Conservation (phyloP, 2,797 vertebrate species). For the Hyperoplus immaculatus region DNA sequence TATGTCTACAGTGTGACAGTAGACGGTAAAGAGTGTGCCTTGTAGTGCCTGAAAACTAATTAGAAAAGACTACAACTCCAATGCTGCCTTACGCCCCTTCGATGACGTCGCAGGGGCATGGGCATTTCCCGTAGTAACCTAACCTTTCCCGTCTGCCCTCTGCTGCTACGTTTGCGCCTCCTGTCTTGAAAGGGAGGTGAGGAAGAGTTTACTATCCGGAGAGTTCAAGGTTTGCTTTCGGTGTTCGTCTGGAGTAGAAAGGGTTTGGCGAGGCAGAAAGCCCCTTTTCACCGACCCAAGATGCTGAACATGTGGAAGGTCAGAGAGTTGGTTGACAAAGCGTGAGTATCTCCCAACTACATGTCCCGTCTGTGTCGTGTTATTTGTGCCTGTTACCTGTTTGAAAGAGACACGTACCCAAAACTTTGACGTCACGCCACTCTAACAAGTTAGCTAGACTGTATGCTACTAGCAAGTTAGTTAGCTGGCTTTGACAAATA, state of each 20-base stretch:
- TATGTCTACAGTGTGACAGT: not conserved
- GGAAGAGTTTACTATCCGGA: slow-evolving; percentile 79
- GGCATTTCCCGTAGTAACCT: slow-evolving; percentile 78
- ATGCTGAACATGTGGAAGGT: slow-evolving; percentile 99
- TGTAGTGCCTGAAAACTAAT: not conserved
- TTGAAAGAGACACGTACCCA: slow-evolving; percentile 88
- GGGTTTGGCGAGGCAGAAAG: slow-evolving; percentile 78
- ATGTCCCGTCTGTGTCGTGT: slow-evolving; percentile 28
- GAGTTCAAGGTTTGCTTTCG: slow-evolving; percentile 82
- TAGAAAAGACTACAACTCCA: slow-evolving; percentile 71
- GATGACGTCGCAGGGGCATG: slow-evolving; percentile 74
- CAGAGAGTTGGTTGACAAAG: slow-evolving; percentile 97
- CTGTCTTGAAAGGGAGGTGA: slow-evolving; percentile 78
- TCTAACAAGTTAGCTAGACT: slow-evolving; percentile 73
- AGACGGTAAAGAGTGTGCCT: no score
- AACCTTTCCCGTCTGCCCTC: slow-evolving; percentile 70
- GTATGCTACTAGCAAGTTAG: slow-evolving; percentile 54
- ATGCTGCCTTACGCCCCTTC: slow-evolving; percentile 48
- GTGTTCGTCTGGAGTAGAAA: slow-evolving; percentile 70
- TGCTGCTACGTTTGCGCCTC: slow-evolving; percentile 74
- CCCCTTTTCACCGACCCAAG: slow-evolving; percentile 77
- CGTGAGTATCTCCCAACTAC: slow-evolving; percentile 88
- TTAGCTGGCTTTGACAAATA: slow-evolving; percentile 54
- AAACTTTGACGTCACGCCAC: slow-evolving; percentile 87
- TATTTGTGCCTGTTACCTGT: slow-evolving; percentile 79